Conservation (phyloP, 2,888 invertebrate genomes). For the Athrips mouffetella region DNA sequence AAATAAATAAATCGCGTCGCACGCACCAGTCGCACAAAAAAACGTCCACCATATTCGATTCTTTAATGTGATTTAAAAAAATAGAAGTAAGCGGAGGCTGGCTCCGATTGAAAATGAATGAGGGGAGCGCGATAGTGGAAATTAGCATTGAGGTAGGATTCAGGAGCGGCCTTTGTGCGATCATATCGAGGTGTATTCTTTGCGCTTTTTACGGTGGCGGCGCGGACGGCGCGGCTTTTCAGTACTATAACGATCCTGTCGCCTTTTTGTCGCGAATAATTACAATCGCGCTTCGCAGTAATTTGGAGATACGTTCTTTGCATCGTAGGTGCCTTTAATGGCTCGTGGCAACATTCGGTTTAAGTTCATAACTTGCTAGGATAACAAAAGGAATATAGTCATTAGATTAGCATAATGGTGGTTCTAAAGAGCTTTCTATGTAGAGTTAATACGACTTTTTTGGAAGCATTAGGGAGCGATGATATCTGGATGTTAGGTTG, state of each 20-base stretch:
- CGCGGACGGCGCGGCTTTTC: slow-evolving; percentile 55
- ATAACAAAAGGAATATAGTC: slow-evolving; percentile 10
- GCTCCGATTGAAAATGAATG: slow-evolving; percentile 78
- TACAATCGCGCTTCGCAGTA: slow-evolving; percentile 54
- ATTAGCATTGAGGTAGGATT: slow-evolving; percentile 78
- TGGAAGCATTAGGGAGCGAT: slow-evolving; percentile 1
- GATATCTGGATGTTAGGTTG: slow-evolving; percentile 23
- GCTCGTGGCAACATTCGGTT: slow-evolving; percentile 9
- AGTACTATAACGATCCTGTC: slow-evolving; percentile 68
- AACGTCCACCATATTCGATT: slow-evolving; percentile 76
- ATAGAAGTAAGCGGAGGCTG: slow-evolving; percentile 71
- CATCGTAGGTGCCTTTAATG: slow-evolving; percentile 15
- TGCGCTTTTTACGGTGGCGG: slow-evolving; percentile 75
- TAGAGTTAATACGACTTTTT: slow-evolving; percentile 1
- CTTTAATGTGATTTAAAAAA: slow-evolving; percentile 77
- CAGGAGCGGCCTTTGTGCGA: slow-evolving; percentile 78
- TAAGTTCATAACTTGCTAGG: slow-evolving; percentile 6
- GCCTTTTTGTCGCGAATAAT: slow-evolving; percentile 69
- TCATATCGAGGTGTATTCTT: slow-evolving; percentile 79
- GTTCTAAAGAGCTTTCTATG: background rate
- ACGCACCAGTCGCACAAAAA: slow-evolving; percentile 68
- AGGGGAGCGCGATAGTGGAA: slow-evolving; percentile 78
- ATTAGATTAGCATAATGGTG: slow-evolving; percentile 12
- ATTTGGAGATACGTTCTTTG: slow-evolving; percentile 37
- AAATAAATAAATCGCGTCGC: slow-evolving; percentile 78